phyloP scores from a whole-genome alignment of 2,888 invertebrate species.

The Allolobophora icterica region DNA sequence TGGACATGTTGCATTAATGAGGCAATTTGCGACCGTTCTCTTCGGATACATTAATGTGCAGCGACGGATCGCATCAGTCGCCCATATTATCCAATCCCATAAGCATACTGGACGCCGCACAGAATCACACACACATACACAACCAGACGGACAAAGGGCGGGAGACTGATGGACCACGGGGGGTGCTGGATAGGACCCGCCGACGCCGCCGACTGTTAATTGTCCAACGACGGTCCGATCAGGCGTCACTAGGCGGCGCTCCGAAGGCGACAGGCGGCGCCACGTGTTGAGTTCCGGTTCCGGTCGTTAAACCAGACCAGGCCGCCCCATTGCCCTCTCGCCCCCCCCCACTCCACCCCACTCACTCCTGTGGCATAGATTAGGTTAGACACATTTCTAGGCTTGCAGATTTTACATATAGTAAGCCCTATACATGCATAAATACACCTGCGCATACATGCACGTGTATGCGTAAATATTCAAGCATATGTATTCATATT shows the following conservation, averaged over 20 bases:
- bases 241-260: constrained; percentile 25
- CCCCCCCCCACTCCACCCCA: not conserved
- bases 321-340: too few species aligned
- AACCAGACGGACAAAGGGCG: too few species aligned
- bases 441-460: too few species aligned
- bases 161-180: not conserved
- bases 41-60: constrained; percentile 10
- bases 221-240: not conserved
- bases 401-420: too few species aligned
- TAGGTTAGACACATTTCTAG: too few species aligned
- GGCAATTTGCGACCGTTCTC: constrained; percentile 24
- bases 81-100: constrained; percentile 17
- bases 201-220: not conserved
- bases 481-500: too few species aligned
- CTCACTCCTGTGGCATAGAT: not conserved
- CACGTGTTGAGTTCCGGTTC: constrained; percentile 29
- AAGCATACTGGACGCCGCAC: not conserved
- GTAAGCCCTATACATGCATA: too few species aligned
- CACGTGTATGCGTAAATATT: too few species aligned
- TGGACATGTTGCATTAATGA: constrained; percentile 27
- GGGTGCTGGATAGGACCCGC: not conserved
- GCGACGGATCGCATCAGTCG: constrained; percentile 11
- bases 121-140: not conserved
- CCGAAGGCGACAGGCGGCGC: constrained; percentile 21
- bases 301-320: not conserved